Evolutionary conservation across 2,113 vertebrate genomes (phyloP).

Genomic region (Cyprinodon variegatus): DNA sequence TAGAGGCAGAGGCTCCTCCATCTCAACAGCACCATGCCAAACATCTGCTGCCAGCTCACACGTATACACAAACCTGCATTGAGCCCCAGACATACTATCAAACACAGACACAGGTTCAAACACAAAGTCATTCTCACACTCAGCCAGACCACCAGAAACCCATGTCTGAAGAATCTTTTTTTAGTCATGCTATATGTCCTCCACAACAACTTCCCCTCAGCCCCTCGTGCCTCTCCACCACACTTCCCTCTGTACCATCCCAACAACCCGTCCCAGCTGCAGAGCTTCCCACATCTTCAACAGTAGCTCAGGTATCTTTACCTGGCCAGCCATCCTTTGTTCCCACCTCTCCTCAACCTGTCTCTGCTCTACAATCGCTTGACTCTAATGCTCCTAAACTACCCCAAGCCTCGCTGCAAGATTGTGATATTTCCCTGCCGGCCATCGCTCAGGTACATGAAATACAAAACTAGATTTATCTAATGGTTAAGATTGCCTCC

Average conservation of each 20-base stretch:
- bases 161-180: conserved; percentile 44
- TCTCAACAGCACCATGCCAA: conserved; percentile 69
- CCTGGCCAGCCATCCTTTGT: conserved; percentile 60
- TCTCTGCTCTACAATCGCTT: conserved; percentile 71
- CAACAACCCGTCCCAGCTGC: conserved; percentile 59
- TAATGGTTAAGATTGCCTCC: conserved; percentile 16
- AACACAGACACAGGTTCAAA: conserved; percentile 59
- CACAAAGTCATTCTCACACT: conserved; percentile 61
- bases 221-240: conserved; percentile 62
- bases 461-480: conserved; percentile 27
- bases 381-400: conserved; percentile 76
- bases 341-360: conserved; percentile 71
- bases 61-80: conserved; percentile 59
- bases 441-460: conserved; percentile 81
- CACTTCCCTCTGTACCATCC: conserved; percentile 65
- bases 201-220: conserved; percentile 68
- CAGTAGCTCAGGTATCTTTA: conserved; percentile 66
- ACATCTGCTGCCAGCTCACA: conserved; percentile 53
- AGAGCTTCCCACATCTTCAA: conserved; percentile 64
- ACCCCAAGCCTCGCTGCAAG: conserved; percentile 77
- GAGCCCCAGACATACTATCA: conserved; percentile 67
- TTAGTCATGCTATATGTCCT: conserved; percentile 58
- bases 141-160: conserved; percentile 56
- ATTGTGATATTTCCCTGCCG: conserved; percentile 79
- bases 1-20: conserved; percentile 47